Percentiles rank a stretch among this genome's conserved stretches.
Conservation (phyloP, 2,797 vertebrate genomes). For the Pangasius larnaudii region DNA sequence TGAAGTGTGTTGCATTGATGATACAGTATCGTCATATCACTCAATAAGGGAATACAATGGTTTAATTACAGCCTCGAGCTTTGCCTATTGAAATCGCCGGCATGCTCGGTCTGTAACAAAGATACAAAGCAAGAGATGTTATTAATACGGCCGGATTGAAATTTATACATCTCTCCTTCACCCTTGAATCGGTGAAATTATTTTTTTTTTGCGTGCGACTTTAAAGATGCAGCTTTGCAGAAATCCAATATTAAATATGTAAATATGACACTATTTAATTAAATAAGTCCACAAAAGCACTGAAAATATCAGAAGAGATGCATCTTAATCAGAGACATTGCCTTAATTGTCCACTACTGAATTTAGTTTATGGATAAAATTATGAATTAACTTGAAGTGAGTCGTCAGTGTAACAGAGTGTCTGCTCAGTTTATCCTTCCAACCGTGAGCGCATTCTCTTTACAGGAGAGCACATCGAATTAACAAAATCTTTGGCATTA, state of each 20-base stretch:
- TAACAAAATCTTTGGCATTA: background rate
- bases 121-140: background rate
- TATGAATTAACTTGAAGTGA: background rate
- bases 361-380: background rate
- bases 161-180: background rate
- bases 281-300: background rate
- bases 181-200: background rate
- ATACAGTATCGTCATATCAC: slow-evolving; percentile 10
- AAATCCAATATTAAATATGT: background rate
- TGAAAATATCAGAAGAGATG: background rate
- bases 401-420: background rate
- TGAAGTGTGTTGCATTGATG: slow-evolving; percentile 34
- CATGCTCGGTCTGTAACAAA: slow-evolving; percentile 4
- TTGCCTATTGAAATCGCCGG: background rate
- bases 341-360: background rate
- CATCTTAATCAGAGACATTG: background rate
- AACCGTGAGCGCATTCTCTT: background rate
- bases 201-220: background rate
- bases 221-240: background rate
- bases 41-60: slow-evolving; percentile 20
- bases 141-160: background rate
- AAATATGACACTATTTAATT: background rate
- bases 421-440: background rate
- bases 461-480: background rate
- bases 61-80: slow-evolving; percentile 40